Base-by-base conservation (phyloP, 2,113 vertebrate genomes). In the Lutjanus erythropterus region DNA sequence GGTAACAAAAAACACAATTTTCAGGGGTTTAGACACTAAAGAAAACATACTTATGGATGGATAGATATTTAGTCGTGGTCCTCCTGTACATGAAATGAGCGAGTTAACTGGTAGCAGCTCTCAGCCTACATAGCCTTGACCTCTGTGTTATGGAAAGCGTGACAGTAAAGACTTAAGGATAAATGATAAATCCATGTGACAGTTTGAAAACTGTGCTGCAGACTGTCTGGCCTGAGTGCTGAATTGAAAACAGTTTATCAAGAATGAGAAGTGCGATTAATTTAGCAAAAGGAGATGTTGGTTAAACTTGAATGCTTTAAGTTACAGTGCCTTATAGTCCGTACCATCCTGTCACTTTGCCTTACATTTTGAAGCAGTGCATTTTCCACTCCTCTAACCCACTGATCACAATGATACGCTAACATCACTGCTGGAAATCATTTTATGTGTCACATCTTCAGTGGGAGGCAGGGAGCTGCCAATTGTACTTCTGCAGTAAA, bases 391-490 rank as follows among this genome's bases (percentile, higher is more conserved):
- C 14, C 23, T 76, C 41, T 31, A 49, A 39, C 19, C 60, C 35
- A 33, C 29, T 15, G 18, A 27, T 64, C 58, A 69, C 27, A 53
- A 33, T 46, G 42, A 53, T 29, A 27, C 67, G 29, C 19, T 8
- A 25, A 80, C 31, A 52, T 75, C 39, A 53, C 16, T 19, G 12
- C 29, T 52, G 33, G 9, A 64, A 72, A 80, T 83, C 44, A 37
- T 44, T 66, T 77, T 78, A 75, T 67, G 73, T 79, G 62, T 64
- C 64, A 67, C 50, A 60, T 61, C 64, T 79, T 67, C 23, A 33
- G 27, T 35, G 31, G 42, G 60, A 75, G 33, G 60, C 31, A 42
- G 60, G 37, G 41, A 77, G 68, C 73, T 75, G 19, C 47, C 53
- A 29, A 47, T 78, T 75, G 67, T 78, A 65, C 53, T 41, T 56